Evolutionary conservation across 2,888 invertebrate species (phyloP).

Genomic region (Drosophila mimetica): DNA sequence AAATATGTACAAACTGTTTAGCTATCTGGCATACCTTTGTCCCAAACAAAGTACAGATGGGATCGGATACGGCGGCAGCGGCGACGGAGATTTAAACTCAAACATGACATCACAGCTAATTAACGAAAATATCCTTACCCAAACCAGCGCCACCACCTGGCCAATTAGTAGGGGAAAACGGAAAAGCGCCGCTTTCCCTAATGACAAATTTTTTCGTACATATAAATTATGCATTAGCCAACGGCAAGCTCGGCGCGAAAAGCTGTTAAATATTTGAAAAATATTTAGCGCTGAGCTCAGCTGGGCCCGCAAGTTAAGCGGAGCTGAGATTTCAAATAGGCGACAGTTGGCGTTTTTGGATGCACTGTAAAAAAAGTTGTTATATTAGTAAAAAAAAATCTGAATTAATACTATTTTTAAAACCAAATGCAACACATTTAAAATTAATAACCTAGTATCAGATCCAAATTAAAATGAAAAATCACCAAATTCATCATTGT

Average conservation of each 20-base stretch:
- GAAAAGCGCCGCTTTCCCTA: slow-evolving; percentile 57
- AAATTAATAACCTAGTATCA: background rate
- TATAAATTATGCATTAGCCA: slow-evolving; percentile 75
- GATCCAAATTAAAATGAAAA: background rate
- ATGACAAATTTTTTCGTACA: slow-evolving; percentile 70
- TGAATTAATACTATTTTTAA: background rate
- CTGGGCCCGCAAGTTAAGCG: slow-evolving; percentile 32
- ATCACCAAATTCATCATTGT: background rate
- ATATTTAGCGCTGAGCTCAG: slow-evolving; percentile 52
- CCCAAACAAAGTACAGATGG: slow-evolving; percentile 63
- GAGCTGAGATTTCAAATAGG: slow-evolving; percentile 27
- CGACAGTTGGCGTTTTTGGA: slow-evolving; percentile 41
- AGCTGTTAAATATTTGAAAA: slow-evolving; percentile 72
- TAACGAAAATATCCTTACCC: slow-evolving; percentile 59
- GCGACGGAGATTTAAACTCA: slow-evolving; percentile 26
- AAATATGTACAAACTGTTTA: slow-evolving; percentile 54
- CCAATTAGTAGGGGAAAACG: slow-evolving; percentile 64
- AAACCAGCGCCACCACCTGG: slow-evolving; percentile 58
- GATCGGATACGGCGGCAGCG: slow-evolving; percentile 48
- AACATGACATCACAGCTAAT: slow-evolving; percentile 76
- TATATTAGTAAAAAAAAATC: background rate
- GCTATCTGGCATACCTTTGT: slow-evolving; percentile 58
- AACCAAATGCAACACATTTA: too few species aligned
- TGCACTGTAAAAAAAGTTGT: background rate
- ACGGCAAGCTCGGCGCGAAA: slow-evolving; percentile 27